Evolutionary conservation across 2,113 vertebrate species (phyloP).

Genomic region (Lagopus leucura): DNA sequence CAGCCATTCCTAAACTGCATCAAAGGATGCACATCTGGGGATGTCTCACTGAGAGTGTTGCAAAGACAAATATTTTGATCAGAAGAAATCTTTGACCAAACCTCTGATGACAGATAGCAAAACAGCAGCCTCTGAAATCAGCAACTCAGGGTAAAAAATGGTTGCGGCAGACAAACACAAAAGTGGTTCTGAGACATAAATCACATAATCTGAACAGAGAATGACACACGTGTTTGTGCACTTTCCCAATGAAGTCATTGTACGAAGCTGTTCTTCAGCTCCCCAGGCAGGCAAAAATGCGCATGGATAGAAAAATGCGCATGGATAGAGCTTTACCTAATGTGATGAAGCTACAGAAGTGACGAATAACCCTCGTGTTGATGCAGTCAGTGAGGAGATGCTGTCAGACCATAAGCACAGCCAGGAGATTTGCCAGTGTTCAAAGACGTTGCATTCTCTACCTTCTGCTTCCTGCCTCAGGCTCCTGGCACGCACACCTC

Average conservation of each 20-base stretch:
- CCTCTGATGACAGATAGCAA: neutral
- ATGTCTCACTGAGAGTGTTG: neutral
- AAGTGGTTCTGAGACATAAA: neutral
- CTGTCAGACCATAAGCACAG: conserved; percentile 43
- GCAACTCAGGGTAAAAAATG: neutral
- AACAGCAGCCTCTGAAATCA: neutral
- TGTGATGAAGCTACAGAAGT: conserved; percentile 14
- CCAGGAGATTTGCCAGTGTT: conserved; percentile 31
- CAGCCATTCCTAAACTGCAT: neutral
- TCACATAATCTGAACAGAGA: neutral
- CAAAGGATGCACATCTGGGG: neutral
- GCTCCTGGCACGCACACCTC: neutral
- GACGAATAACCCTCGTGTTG: conserved; percentile 20
- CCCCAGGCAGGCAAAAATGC: neutral
- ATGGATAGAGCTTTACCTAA: conserved; percentile 25
- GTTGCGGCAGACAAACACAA: neutral
- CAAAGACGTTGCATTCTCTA: neutral
- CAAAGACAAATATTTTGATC: neutral
- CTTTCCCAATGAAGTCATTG: neutral
- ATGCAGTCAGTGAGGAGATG: conserved; percentile 7
- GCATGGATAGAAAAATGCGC: conserved; percentile 16
- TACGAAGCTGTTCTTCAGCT: conserved; percentile 29
- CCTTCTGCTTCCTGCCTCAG: conserved; percentile 7
- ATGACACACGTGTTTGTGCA: neutral
- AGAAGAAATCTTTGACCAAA: neutral